Conservation (phyloP, 2,113 vertebrate genomes). For the Ciconia maguari region DNA sequence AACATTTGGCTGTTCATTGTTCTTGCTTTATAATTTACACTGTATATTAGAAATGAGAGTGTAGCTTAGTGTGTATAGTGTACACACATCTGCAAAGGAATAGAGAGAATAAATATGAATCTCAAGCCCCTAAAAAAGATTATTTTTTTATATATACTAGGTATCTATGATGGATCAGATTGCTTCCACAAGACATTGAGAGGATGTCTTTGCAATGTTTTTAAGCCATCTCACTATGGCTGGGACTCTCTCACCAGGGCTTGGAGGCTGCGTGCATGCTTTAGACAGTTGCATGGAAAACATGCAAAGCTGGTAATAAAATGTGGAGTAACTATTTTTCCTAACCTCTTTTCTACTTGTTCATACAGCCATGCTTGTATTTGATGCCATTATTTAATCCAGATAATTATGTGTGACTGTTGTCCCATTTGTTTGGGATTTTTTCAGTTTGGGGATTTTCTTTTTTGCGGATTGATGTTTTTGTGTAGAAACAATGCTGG, state of each 20-base stretch:
- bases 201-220: neutral
- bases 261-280: neutral
- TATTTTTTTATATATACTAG: neutral
- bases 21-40: neutral
- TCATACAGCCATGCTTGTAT: neutral
- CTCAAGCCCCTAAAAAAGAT: neutral
- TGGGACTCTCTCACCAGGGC: neutral
- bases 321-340: neutral
- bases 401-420: neutral
- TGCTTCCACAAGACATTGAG: neutral
- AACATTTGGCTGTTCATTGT: neutral
- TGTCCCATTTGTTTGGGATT: neutral
- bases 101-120: neutral
- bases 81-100: neutral
- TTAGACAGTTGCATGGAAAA: neutral
- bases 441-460: neutral
- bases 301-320: neutral
- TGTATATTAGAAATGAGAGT: neutral
- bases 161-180: neutral
- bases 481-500: neutral
- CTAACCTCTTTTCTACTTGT: neutral
- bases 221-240: neutral
- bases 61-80: neutral
- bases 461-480: neutral
- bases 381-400: neutral